Conservation (phyloP, 2,113 vertebrate species). For the Marcusenius ussheri region DNA sequence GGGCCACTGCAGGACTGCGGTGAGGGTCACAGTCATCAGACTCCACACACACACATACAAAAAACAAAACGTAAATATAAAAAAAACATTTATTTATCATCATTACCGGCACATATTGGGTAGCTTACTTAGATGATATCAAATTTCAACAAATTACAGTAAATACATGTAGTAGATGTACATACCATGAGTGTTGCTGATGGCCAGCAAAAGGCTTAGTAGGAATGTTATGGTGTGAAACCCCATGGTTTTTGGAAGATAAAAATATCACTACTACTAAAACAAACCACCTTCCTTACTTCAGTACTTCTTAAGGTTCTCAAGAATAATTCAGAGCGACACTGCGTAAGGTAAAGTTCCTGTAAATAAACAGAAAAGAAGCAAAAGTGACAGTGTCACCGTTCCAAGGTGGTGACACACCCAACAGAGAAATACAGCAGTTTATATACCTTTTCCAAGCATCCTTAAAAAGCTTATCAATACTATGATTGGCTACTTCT, state of each 20-base stretch:
- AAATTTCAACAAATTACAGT: background rate
- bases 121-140: background rate
- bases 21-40: too few species aligned
- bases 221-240: constrained; percentile 40
- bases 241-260: background rate
- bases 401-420: too few species aligned
- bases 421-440: too few species aligned
- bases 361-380: too few species aligned
- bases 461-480: too few species aligned
- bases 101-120: background rate
- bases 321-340: too few species aligned
- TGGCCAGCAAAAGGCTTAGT: constrained; percentile 32
- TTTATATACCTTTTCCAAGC: too few species aligned
- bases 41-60: background rate
- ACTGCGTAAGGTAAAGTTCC: too few species aligned
- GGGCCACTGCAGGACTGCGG: too few species aligned
- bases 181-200: constrained; percentile 38
- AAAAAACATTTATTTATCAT: background rate
- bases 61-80: background rate
- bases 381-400: too few species aligned
- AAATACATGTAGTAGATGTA: background rate
- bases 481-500: too few species aligned
- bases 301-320: background rate
- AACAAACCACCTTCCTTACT: background rate
- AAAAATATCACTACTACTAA: too few species aligned